phyloP scores from a whole-genome alignment of 2,113 vertebrate genomes.

The Mustela lutreola region DNA sequence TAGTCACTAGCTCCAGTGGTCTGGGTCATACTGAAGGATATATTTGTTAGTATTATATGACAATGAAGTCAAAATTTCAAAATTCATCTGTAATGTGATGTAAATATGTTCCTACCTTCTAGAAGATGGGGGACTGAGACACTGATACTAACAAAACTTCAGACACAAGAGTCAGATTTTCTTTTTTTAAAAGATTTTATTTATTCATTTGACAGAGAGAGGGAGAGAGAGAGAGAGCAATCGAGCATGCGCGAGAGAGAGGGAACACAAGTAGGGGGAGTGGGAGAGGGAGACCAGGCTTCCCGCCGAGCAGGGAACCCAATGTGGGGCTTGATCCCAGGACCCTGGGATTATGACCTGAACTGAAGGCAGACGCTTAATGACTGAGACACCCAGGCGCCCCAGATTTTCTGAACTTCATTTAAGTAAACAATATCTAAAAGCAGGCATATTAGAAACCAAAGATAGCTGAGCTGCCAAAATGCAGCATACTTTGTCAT shows the following conservation, averaged over 20 bases:
- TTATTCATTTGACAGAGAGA: too few relatives aligned
- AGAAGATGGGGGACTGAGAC: not conserved
- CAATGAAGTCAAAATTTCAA: constrained; percentile 38
- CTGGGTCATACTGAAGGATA: not conserved
- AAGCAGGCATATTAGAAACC: constrained; percentile 22
- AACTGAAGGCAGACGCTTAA: too few relatives aligned
- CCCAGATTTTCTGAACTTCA: constrained; percentile 40
- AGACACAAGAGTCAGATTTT: constrained; percentile 50
- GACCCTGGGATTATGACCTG: too few relatives aligned
- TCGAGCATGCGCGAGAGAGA: too few relatives aligned
- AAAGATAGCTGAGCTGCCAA: constrained; percentile 55
- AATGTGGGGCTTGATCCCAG: too few relatives aligned
- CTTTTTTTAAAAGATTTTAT: not conserved
- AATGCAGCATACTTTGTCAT: not conserved
- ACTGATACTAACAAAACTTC: constrained; percentile 53
- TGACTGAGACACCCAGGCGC: too few relatives aligned
- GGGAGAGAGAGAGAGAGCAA: too few relatives aligned
- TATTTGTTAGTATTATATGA: constrained; percentile 40
- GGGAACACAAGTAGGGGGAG: too few relatives aligned
- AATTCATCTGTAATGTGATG: not conserved
- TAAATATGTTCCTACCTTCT: not conserved
- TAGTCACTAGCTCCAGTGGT: not conserved
- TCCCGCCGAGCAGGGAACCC: too few relatives aligned
- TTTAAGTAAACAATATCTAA: constrained; percentile 47
- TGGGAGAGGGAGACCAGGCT: too few relatives aligned